phyloP scores from a whole-genome alignment of 2,888 invertebrate genomes.

The Mechanitis messenoides region DNA sequence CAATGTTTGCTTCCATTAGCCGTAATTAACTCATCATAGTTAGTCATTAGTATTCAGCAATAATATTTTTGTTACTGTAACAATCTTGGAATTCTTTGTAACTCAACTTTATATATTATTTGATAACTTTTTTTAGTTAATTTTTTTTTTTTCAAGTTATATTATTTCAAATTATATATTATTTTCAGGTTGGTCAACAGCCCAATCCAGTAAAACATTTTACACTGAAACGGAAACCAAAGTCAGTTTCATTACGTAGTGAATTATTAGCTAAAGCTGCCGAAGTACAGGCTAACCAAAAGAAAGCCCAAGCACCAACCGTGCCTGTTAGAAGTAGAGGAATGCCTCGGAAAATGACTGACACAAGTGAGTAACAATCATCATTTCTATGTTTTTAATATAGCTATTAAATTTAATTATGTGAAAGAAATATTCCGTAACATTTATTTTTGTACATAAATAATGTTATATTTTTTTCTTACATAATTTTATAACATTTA shows the following conservation, averaged over 20 bases:
- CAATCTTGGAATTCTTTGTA: too few species aligned
- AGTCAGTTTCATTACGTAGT: constrained; percentile 91
- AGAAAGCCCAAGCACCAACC: constrained; percentile 91
- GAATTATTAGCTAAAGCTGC: constrained; percentile 94
- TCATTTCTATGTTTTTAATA: neutral
- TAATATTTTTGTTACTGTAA: too few species aligned
- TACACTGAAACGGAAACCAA: constrained; percentile 93
- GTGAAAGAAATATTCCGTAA: too few species aligned
- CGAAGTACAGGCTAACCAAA: constrained; percentile 91
- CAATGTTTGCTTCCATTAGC: too few species aligned
- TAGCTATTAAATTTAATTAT: neutral
- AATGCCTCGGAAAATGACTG: constrained; percentile 97
- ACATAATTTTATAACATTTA: too few species aligned
- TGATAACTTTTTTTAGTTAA: neutral
- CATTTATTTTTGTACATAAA: too few species aligned
- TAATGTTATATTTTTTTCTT: too few species aligned
- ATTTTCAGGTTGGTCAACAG: constrained; percentile 83
- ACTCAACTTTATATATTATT: too few species aligned
- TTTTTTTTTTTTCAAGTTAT: neutral
- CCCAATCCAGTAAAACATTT: constrained; percentile 93
- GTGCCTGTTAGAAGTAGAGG: constrained; percentile 87
- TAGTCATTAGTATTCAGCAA: too few species aligned
- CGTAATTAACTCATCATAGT: too few species aligned
- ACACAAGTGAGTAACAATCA: constrained; percentile 82
- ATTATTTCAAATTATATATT: neutral